phyloP scores from a whole-genome alignment of 92 coral and sea anemone species.

The Scolanthus callimorphus region DNA sequence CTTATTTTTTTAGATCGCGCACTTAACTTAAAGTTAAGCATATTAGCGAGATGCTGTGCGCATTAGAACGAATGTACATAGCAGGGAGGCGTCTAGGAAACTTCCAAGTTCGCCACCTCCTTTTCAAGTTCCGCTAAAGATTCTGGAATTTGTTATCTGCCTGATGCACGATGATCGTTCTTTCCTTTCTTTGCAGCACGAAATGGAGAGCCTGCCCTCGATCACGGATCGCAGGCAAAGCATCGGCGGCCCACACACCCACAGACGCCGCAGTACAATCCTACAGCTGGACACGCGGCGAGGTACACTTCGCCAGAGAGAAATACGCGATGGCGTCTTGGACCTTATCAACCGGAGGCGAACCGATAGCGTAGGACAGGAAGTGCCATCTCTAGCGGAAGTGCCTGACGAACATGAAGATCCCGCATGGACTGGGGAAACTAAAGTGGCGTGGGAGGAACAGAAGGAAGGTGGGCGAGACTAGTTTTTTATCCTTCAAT shows the following conservation, averaged over 20 bases:
- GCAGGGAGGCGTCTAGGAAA: too few species aligned
- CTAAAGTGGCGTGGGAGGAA: conserved; percentile 8
- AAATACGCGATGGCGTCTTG: not conserved
- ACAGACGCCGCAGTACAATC: conserved; percentile 34
- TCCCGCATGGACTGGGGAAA: not conserved
- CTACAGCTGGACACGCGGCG: conserved; percentile 37
- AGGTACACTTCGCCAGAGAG: conserved; percentile 29
- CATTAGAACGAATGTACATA: too few species aligned
- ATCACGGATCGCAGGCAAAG: not conserved
- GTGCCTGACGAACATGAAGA: conserved; percentile 3
- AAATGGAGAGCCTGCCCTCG: not conserved
- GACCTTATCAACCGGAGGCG: not conserved
- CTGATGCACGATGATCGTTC: too few species aligned
- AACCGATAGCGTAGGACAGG: conserved; percentile 1
- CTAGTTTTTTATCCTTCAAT: too few species aligned
- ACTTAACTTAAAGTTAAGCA: too few species aligned
- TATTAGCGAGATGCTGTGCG: too few species aligned
- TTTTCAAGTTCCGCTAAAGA: too few species aligned
- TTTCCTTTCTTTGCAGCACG: too few species aligned
- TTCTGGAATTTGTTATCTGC: too few species aligned
- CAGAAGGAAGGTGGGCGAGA: conserved; percentile 5
- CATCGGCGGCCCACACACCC: conserved; percentile 16
- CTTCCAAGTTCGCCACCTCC: too few species aligned
- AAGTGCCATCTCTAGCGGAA: conserved; percentile 1
- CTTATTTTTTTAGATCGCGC: too few species aligned